phyloP scores from a whole-genome alignment of 2,888 invertebrate species.

The Plemyria rubiginata region DNA sequence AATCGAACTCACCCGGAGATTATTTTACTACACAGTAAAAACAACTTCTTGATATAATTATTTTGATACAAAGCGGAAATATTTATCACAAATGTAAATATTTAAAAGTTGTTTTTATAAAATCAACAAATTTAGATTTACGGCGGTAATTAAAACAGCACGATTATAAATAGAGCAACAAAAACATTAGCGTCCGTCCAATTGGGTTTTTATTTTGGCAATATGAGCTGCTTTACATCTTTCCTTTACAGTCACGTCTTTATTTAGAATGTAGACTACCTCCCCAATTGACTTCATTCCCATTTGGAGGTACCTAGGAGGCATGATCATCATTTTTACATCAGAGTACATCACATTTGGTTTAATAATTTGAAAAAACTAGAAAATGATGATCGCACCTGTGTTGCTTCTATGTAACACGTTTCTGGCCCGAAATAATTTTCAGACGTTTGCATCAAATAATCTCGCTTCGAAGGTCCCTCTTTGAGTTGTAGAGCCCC shows the following conservation, averaged over 20 bases:
- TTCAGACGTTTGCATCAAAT: too few species aligned
- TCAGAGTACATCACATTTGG: too few species aligned
- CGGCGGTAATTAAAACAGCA: conserved; percentile 17
- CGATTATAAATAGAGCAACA: conserved; percentile 16
- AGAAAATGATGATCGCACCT: too few species aligned
- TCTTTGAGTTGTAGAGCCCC: too few species aligned
- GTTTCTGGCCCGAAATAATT: too few species aligned
- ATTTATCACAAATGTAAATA: conserved; percentile 5
- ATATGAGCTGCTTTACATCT: neutral
- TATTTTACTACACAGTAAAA: too few species aligned
- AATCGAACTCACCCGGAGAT: too few species aligned
- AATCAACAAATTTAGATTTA: conserved; percentile 11
- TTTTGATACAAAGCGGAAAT: conserved; percentile 9
- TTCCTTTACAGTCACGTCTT: neutral
- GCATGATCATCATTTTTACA: too few species aligned
- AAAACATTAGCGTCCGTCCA: conserved; percentile 15
- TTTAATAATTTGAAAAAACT: too few species aligned
- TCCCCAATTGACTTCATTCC: too few species aligned
- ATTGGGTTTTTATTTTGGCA: conserved; percentile 7
- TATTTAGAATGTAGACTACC: neutral
- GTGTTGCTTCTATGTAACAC: too few species aligned
- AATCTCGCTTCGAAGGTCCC: too few species aligned
- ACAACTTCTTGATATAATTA: neutral
- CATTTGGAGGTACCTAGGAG: neutral
- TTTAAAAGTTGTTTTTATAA: conserved; percentile 4